A percentile compares a stretch with the other conserved stretches of the same genome.
These are phyloP conservation scores for Drosophila helvetica DNA, from an alignment of 2,888 invertebrate species.

Conservation along the genomic window DNA sequence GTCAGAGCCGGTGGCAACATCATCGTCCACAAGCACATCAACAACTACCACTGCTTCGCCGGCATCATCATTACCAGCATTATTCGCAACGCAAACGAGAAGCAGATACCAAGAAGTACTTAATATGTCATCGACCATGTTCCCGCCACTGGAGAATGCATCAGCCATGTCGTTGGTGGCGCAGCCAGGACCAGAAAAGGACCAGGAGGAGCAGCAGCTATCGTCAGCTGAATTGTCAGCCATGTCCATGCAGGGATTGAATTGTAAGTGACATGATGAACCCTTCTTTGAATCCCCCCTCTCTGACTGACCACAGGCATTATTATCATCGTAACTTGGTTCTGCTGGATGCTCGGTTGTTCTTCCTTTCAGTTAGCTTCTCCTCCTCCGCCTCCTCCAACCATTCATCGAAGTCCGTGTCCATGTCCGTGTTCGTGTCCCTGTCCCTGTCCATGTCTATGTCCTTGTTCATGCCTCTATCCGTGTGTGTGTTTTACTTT, in stretches of 20 bases:
- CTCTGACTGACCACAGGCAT: slow-evolving; percentile 32
- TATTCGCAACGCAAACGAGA: slow-evolving; percentile 73
- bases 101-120: slow-evolving; percentile 83
- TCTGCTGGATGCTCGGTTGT: slow-evolving; percentile 46
- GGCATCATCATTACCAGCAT: slow-evolving; percentile 64
- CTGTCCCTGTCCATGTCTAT: slow-evolving; percentile 23
- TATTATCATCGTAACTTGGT: slow-evolving; percentile 40
- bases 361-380: slow-evolving; percentile 53
- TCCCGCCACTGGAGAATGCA: slow-evolving; percentile 76
- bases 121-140: slow-evolving; percentile 83
- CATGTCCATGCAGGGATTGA: slow-evolving; percentile 82
- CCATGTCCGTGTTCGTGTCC: slow-evolving; percentile 27
- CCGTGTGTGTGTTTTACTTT: slow-evolving; percentile 59
- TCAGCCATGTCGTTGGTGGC: slow-evolving; percentile 60
- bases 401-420: slow-evolving; percentile 22
- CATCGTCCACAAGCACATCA: slow-evolving; percentile 71
- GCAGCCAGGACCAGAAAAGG: background rate
- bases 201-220: slow-evolving; percentile 19
- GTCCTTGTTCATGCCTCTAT: slow-evolving; percentile 35
- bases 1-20: slow-evolving; percentile 31
- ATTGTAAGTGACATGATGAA: slow-evolving; percentile 80
- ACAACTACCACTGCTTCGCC: slow-evolving; percentile 68
- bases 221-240: slow-evolving; percentile 71
- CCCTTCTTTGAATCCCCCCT: slow-evolving; percentile 10
- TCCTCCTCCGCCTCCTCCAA: slow-evolving; percentile 6